Base-by-base conservation (phyloP, 2,888 invertebrate species). In the Campoplex nolae region DNA sequence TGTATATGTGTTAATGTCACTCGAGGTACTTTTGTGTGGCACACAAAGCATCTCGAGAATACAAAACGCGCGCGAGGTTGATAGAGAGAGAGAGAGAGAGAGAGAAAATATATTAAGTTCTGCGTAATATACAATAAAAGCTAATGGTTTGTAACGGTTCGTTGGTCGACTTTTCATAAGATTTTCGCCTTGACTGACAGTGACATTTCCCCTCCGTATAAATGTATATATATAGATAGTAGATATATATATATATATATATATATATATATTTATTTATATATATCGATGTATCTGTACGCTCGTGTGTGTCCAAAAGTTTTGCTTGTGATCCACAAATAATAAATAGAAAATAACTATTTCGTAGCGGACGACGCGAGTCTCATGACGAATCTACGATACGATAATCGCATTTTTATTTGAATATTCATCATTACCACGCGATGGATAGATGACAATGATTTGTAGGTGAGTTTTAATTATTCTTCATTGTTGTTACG, bases 371-470 rank as follows among this genome's bases (percentile, higher is more conserved):
- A 83, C 58, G 82, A 78, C 85, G 67, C 83, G 77, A 70, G 74
- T 58, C 62, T 32, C 65, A 74, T 71, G 77, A 65, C 48, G 32
- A 82, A 74, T 73, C 51, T 42, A 56, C 38, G 28, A 70, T 38
- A 58, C 48, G 54, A 71, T 32, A 70, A 79, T 56, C 18, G 23
- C 45, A 23, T 28, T 45, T 28, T 51, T 45, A 23, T 51, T 23
- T 68, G 85, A 77, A 42, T 45, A 56, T 54, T 56, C 76, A 58
- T 67, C 78, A 51, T 78, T 23, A 68, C 45, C 42, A 70, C 85
- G 62, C 62, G 70, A 80, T 86, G 86, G 79, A 51, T 68, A 86
- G 83, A 83, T 83, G 75, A 86, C 86, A 79, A 84, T 75, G 80
- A 80, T 80, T 80, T 65, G 75, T 42, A 75, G 84, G 84, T 84